Base-by-base conservation (phyloP, 2,797 vertebrate genomes). In the Esox lucius region DNA sequence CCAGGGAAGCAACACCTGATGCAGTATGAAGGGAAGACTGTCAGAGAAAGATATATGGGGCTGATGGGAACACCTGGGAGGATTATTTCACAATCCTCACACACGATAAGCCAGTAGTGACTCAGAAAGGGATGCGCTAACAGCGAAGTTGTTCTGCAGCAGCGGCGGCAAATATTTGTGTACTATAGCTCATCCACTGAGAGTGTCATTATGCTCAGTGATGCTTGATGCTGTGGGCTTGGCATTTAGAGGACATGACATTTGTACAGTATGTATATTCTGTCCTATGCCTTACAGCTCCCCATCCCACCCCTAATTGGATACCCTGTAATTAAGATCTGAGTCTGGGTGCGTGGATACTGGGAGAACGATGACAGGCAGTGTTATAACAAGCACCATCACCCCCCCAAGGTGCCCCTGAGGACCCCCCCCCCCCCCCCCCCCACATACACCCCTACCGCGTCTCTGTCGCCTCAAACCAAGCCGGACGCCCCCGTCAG, bases 311-410 rank as follows among this genome's bases (percentile, higher is more conserved):
- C 28, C 31, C 70, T 69, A 48, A 69, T 48, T 69, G 68, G 39
- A 11, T 42, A n/a, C 22, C 22, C 22, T 69, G 39, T 69, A 48
- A 69, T 69, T 22, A 68, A 39, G 42, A 26, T 11, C 42, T 12
- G 19, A n/a, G 42, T 26, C 26, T 48, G 68, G 24, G 68, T 46
- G 13, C 24, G 24, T 5, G 68, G 68, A 48, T 13, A 42, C 28
- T 19, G 61, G 71, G 16, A 5, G 42, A 49, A 33, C 9, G 39
- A 16, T 22, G 71, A 46, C 56, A 72, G 22, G 35, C 77, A 71
- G 33, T 31, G 72, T 75, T 66, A 42, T 61, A 62, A 74, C 71
- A 71, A 78, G 65, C 67, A 70, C 68, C 70, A 69, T n/a, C n/a
- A 74, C 61, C 69, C 66, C 69, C 59, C 69, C 59, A 66, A 65